Conservation (phyloP, 2,888 invertebrate genomes). For the Mimumesa dahlbomi region DNA sequence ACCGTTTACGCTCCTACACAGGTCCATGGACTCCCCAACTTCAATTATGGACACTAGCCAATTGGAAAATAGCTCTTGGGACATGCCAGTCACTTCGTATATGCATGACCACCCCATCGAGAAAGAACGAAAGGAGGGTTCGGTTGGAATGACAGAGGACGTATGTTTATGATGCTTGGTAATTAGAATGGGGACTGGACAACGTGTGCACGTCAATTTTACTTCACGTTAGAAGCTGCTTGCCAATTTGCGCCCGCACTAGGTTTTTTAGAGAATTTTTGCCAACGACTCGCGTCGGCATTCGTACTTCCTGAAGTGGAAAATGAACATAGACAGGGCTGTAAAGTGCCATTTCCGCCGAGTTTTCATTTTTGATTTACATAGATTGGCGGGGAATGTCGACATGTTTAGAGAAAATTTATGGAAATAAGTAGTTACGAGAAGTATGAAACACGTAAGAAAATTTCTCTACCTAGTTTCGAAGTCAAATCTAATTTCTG, state of each 20-base stretch:
- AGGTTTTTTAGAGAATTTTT: conserved; percentile 2
- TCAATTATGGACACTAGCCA: conserved; percentile 74
- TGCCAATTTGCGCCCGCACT: neutral
- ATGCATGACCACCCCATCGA: conserved; percentile 44
- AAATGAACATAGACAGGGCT: too few relatives aligned
- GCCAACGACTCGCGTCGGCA: too few relatives aligned
- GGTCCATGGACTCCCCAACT: conserved; percentile 45
- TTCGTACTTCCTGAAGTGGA: too few relatives aligned
- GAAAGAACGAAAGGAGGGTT: conserved; percentile 38
- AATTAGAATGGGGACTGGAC: conserved; percentile 60
- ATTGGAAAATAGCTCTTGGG: conserved; percentile 72
- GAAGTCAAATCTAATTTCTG: too few relatives aligned
- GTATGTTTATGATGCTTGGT: conserved; percentile 70
- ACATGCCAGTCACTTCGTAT: conserved; percentile 55
- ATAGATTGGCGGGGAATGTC: too few relatives aligned
- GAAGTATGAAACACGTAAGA: too few relatives aligned
- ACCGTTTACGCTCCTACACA: conserved; percentile 59
- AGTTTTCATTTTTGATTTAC: too few relatives aligned
- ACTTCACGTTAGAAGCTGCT: conserved; percentile 13
- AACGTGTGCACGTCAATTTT: conserved; percentile 32
- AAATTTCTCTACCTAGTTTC: too few relatives aligned
- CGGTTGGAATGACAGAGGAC: conserved; percentile 36
- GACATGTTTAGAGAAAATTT: too few relatives aligned
- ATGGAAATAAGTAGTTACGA: too few relatives aligned
- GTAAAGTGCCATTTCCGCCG: too few relatives aligned